These are phyloP conservation scores for Amblyjoppa fuscipennis DNA, from an alignment of 2,888 invertebrate species.

Conservation along the genomic window DNA sequence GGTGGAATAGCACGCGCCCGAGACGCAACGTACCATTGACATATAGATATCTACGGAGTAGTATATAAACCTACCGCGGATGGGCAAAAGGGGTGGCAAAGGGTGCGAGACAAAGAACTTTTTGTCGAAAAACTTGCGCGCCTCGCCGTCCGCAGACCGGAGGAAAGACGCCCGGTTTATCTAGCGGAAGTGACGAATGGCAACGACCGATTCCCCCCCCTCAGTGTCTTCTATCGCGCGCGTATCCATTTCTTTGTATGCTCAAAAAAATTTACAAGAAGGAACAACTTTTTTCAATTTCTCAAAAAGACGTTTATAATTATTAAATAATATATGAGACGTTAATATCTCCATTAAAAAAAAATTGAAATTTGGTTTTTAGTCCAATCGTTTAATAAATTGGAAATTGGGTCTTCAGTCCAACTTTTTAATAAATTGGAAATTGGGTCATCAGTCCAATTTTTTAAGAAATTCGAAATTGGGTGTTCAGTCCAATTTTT, in stretches of 20 bases:
- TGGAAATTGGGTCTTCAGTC: too few species aligned
- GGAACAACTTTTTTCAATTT: too few species aligned
- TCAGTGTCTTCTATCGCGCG: conserved; percentile 68
- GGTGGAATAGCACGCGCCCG: conserved; percentile 54
- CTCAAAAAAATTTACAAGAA: too few species aligned
- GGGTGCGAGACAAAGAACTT: conserved; percentile 75
- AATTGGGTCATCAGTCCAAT: too few species aligned
- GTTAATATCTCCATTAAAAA: too few species aligned
- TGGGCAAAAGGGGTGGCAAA: conserved; percentile 38
- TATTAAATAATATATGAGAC: too few species aligned
- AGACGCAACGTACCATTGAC: conserved; percentile 23
- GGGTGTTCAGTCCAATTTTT: too few species aligned
- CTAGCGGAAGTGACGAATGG: conserved; percentile 81
- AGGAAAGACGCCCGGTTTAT: conserved; percentile 77
- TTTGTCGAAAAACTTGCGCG: conserved; percentile 68
- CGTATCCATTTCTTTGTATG: conserved; percentile 5
- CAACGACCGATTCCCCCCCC: conserved; percentile 68
- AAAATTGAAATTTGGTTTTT: too few species aligned
- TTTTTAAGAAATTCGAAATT: too few species aligned
- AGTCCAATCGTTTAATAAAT: too few species aligned
- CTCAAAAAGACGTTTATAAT: too few species aligned
- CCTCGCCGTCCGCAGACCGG: conserved; percentile 49
- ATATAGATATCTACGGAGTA: background rate
- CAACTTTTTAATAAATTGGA: too few species aligned
- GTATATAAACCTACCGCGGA: conserved; percentile 21